Base-by-base conservation (phyloP, 2,888 invertebrate genomes). In the Entomobrya proxima region DNA sequence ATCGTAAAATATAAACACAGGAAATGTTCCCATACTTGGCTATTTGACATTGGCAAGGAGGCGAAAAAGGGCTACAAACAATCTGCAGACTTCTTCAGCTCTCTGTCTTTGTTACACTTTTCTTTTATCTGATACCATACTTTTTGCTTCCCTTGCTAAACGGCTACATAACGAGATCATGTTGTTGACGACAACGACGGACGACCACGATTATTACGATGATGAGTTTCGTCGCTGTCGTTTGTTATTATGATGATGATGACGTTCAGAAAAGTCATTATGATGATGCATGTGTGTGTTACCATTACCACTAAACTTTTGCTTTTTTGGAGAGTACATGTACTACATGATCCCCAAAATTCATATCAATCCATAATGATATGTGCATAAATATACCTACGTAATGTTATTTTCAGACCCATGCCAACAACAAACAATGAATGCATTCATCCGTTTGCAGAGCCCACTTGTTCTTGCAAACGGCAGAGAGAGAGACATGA, bases 21-120 rank as follows among this genome's bases (percentile, higher is more conserved):
- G 82, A 85, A 78, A 85, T 75, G 40, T 79, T 78, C 74, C 75
- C 75, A 85, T 85, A 85, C 79, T 85, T 85, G 85, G 79, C 55
- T 27, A 75, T 74, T 80, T 85, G 85, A 79, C 85, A 85, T 85
- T 85, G 85, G 80, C 40, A 64, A 64, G 83, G 61, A 67, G 40
- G 52, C 58, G 32, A 44, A 77, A 75, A 80, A 80, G 80, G 80
- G 69, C 69, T 69, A 69, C 52, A 24, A 11, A 40, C 44, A 40
- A 40, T 30, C 50, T 50, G 50, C 55, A n/a, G 55, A n/a, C 50
- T 21, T 13, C 47, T 44, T 61, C 40, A 55, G 18, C 64, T 75
- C 15, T 44, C 58, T 21, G 13, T 27, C 44, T 21, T 44, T 37
- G 6, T 32, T 32, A 32, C 9, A 21, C 9, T 69, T 69, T 18